phyloP scores from a whole-genome alignment of 2,113 vertebrate species.

The Nesospiza acunhae region DNA sequence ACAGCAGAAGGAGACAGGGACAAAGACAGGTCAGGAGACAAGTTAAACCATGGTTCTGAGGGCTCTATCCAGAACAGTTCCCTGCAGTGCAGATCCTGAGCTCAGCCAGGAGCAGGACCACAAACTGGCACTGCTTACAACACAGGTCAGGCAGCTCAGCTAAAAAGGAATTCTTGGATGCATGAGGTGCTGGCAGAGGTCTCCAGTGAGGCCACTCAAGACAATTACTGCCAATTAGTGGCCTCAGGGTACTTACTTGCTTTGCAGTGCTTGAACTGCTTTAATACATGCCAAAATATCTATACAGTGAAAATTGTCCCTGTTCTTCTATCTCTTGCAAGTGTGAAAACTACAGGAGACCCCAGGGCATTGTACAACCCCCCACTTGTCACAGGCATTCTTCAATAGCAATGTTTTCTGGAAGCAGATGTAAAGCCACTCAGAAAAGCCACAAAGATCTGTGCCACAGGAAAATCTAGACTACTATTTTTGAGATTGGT shows the following conservation, averaged over 20 bases:
- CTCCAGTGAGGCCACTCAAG: neutral
- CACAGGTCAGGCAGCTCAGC: neutral
- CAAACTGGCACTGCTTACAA: neutral
- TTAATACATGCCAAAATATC: neutral
- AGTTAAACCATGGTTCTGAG: neutral
- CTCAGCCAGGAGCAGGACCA: neutral
- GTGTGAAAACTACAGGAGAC: neutral
- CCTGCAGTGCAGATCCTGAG: neutral
- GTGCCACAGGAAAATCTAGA: neutral
- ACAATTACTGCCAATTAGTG: neutral
- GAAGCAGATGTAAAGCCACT: neutral
- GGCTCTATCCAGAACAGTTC: neutral
- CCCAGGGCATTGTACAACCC: fast-evolving
- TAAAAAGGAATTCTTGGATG: neutral
- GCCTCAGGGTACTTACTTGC: neutral
- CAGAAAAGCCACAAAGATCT: neutral
- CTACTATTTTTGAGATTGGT: neutral
- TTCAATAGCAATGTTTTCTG: neutral
- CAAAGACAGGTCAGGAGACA: neutral
- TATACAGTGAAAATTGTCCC: fast-evolving
- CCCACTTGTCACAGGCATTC: neutral
- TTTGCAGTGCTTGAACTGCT: neutral
- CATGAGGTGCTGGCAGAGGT: neutral
- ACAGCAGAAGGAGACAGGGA: neutral
- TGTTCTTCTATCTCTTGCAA: neutral